phyloP scores from a whole-genome alignment of 2,797 vertebrate species.

The Darevskia nairensis region DNA sequence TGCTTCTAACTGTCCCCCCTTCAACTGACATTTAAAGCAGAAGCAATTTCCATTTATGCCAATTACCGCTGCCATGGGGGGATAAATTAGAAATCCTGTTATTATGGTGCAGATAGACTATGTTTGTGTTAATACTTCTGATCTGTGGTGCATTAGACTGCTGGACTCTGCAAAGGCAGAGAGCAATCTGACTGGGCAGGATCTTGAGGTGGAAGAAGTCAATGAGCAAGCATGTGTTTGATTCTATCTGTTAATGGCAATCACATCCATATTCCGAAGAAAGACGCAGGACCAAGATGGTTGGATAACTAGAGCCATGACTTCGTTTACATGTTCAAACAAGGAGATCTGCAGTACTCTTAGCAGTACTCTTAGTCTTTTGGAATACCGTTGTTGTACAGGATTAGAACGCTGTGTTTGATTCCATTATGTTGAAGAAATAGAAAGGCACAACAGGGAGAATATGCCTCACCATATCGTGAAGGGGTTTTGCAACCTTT shows the following conservation, averaged over 20 bases:
- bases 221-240: not conserved
- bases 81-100: slow-evolving; percentile 60
- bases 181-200: slow-evolving; percentile 32
- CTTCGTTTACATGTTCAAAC: no score
- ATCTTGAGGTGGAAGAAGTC: slow-evolving; percentile 13
- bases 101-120: slow-evolving; percentile 44
- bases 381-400: no score
- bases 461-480: no score
- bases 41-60: slow-evolving; percentile 60
- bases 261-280: not conserved
- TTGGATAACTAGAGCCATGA: no score
- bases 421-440: no score
- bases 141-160: slow-evolving; percentile 32
- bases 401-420: no score
- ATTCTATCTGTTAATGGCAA: not conserved
- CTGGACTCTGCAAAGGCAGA: slow-evolving; percentile 43
- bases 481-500: no score
- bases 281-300: no score
- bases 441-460: no score
- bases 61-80: slow-evolving; percentile 38
- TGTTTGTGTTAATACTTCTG: slow-evolving; percentile 48
- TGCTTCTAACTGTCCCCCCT: slow-evolving; percentile 23
- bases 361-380: no score
- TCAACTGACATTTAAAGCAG: slow-evolving; percentile 64
- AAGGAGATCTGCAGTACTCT: no score